These are phyloP conservation scores for Camponotus pennsylvanicus DNA, from an alignment of 1,140 invertebrate genomes.

Conservation along the genomic window DNA sequence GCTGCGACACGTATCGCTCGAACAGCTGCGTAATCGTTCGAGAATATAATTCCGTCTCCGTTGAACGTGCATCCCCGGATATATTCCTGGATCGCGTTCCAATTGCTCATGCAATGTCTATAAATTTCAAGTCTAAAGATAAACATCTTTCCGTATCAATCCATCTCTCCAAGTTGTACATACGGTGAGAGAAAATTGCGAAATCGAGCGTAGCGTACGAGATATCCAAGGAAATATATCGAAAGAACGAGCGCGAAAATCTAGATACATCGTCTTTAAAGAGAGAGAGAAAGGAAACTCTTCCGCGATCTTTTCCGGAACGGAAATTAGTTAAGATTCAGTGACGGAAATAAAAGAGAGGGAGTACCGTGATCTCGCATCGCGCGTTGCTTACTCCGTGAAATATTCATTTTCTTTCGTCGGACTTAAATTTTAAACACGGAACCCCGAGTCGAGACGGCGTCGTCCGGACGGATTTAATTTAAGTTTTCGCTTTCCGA, in stretches of 20 bases:
- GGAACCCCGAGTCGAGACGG: not conserved
- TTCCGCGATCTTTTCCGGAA: not conserved
- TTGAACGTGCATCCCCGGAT: not conserved
- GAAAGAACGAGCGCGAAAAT: not conserved
- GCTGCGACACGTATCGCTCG: conserved; percentile 7
- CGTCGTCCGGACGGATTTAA: conserved; percentile 37
- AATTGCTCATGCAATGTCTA: not conserved
- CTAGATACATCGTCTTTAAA: not conserved
- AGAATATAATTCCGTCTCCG: conserved; percentile 12
- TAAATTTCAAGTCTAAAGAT: not conserved
- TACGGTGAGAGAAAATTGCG: not conserved
- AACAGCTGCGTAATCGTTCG: conserved; percentile 21
- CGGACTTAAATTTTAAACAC: conserved; percentile 44
- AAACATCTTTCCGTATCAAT: not conserved
- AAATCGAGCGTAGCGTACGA: too few relatives aligned
- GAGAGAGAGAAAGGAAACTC: not conserved
- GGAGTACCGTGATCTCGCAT: conserved; percentile 10
- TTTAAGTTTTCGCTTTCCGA: conserved; percentile 46
- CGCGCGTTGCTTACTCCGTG: conserved; percentile 12
- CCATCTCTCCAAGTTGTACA: not conserved
- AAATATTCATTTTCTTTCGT: conserved; percentile 55
- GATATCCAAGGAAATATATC: not conserved
- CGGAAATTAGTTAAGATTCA: conserved; percentile 44
- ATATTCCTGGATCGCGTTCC: not conserved
- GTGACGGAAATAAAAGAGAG: conserved; percentile 39